These are phyloP conservation scores for Pseudorhiza aurosa DNA, from an alignment of 30 jellyfish, hydroid and myxozoan genomes.

Conservation along the genomic window DNA sequence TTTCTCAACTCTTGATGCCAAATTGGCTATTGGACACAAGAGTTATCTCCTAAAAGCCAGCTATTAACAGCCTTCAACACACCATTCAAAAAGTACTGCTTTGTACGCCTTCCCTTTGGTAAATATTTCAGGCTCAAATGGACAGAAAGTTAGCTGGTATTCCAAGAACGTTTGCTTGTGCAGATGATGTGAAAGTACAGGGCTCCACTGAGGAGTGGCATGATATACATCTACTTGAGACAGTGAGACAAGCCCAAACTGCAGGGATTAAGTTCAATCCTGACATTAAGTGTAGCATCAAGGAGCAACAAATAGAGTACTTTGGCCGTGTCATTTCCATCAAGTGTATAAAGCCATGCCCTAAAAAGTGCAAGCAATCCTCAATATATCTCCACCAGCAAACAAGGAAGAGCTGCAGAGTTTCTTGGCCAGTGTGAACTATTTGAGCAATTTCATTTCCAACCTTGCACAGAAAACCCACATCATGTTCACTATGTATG, in stretches of 20 bases:
- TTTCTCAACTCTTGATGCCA: conserved; percentile 57
- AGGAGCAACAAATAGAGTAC: conserved; percentile 28
- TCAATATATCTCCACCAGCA: background rate
- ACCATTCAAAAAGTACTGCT: conserved; percentile 34
- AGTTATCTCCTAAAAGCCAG: conserved; percentile 36
- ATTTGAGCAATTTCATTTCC: too few relatives aligned
- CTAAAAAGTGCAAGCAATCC: conserved; percentile 25
- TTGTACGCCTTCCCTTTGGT: conserved; percentile 28
- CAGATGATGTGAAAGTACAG: conserved; percentile 44
- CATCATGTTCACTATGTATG: too few relatives aligned
- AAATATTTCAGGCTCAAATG: conserved; percentile 17
- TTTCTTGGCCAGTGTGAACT: too few relatives aligned
- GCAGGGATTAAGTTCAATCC: conserved; percentile 46
- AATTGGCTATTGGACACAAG: too few relatives aligned
- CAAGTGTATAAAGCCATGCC: conserved; percentile 40
- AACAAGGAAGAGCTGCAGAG: too few relatives aligned
- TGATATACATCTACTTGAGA: conserved; percentile 46
- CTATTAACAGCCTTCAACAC: conserved; percentile 50
- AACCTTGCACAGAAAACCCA: too few relatives aligned
- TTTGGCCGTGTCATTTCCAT: conserved; percentile 45
- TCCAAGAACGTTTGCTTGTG: conserved; percentile 53
- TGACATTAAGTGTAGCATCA: conserved; percentile 43
- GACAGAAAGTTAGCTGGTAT: conserved; percentile 5
- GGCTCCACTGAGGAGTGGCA: conserved; percentile 54
- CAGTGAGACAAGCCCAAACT: conserved; percentile 27